Conservation (phyloP, 1,140 invertebrate genomes). For the Drosophila tropicalis region DNA sequence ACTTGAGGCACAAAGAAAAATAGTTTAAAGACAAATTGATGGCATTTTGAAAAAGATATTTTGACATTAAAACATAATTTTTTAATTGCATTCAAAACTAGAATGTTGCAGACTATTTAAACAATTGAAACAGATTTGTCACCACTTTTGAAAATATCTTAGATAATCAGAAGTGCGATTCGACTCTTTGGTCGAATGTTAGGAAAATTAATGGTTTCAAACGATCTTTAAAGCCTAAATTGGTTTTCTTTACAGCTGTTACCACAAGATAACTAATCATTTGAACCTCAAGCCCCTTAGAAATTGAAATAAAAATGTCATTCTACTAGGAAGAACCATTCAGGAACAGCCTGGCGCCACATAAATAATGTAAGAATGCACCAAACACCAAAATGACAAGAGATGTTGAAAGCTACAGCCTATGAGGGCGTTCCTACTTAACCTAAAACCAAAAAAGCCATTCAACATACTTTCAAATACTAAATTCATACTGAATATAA, state of each 20-base stretch:
- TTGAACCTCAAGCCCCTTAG: background rate
- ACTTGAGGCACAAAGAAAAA: background rate
- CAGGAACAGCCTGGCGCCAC: constrained; percentile 1
- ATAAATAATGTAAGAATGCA: constrained; percentile 5
- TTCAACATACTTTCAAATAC: constrained; percentile 1
- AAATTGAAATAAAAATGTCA: background rate
- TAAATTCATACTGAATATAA: background rate
- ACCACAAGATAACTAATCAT: constrained; percentile 4
- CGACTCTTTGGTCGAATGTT: too few species aligned
- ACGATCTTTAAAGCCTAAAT: background rate
- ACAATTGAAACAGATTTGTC: too few species aligned
- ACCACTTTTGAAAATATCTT: too few species aligned
- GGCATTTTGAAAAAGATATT: background rate
- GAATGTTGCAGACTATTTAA: too few species aligned
- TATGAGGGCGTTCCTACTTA: constrained; percentile 7
- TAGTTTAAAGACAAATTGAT: constrained; percentile 7
- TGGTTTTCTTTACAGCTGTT: background rate
- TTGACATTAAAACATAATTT: background rate
- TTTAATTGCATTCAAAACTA: background rate
- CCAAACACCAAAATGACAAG: background rate
- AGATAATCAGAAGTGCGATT: too few species aligned
- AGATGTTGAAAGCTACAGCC: background rate
- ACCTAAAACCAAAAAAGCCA: background rate
- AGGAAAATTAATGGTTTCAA: too few species aligned
- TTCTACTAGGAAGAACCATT: background rate